Evolutionary conservation across 2,113 vertebrate species (phyloP).

Genomic region (Apistogramma diplotaenia): DNA sequence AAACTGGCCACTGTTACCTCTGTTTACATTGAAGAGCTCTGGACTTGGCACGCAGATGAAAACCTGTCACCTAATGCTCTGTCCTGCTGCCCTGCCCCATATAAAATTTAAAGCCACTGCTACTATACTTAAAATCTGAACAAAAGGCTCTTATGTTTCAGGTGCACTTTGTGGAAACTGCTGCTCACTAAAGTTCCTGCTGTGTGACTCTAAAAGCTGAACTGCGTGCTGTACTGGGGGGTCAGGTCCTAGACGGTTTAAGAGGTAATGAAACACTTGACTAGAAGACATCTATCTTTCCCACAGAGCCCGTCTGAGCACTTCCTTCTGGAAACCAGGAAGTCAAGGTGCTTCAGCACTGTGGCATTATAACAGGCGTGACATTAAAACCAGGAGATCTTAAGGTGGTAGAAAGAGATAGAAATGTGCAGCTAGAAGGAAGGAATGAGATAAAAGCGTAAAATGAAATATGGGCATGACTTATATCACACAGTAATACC

Average conservation of each 20-base stretch:
- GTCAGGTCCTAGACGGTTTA: conserved; percentile 46
- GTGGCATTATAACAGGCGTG: conserved; percentile 40
- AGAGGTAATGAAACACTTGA: conserved; percentile 61
- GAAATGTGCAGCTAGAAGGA: neutral
- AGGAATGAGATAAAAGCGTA: conserved; percentile 11
- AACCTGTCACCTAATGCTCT: neutral
- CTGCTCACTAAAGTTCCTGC: conserved; percentile 32
- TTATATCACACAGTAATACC: conserved; percentile 48
- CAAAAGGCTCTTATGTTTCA: conserved; percentile 45
- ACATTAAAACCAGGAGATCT: conserved; percentile 57
- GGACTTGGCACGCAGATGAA: neutral
- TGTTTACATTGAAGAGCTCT: neutral
- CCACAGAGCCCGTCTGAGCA: neutral
- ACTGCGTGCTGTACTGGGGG: conserved; percentile 5
- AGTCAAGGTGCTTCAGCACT: conserved; percentile 56
- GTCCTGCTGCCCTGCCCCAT: neutral
- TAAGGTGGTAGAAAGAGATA: conserved; percentile 36
- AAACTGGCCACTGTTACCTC: conserved; percentile 8
- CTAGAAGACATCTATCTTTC: conserved; percentile 38
- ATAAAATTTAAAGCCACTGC: neutral
- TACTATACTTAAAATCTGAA: neutral
- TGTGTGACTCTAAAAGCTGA: conserved; percentile 35
- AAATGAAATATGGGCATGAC: conserved; percentile 48
- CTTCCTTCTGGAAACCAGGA: conserved; percentile 35
- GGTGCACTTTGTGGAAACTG: conserved; percentile 26